phyloP scores from a whole-genome alignment of 1,140 invertebrate genomes.

The Conus betulinus region DNA sequence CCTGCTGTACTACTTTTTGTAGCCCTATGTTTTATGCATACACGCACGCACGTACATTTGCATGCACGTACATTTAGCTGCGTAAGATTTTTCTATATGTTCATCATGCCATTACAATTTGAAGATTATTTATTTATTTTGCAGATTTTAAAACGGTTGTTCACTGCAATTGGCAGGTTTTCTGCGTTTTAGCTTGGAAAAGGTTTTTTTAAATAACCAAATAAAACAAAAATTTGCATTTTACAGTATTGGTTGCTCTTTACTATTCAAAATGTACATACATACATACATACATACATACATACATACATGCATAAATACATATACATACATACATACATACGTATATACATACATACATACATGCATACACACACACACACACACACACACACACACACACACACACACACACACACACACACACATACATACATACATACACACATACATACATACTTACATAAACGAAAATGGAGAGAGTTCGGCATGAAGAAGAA shows the following conservation, averaged over 20 bases:
- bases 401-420: neutral
- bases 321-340: slow-evolving; percentile 21
- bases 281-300: neutral
- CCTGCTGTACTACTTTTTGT: no score
- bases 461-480: neutral
- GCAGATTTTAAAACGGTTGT: no score
- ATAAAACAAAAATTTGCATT: neutral
- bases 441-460: neutral
- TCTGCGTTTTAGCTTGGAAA: no score
- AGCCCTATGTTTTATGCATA: no score
- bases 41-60: no score
- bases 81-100: no score
- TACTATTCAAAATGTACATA: neutral
- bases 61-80: no score
- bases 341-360: neutral
- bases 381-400: neutral
- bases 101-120: no score
- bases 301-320: slow-evolving; percentile 20
- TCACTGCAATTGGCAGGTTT: no score
- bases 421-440: neutral
- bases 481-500: no score
- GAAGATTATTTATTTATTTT: no score
- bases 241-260: neutral
- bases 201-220: neutral
- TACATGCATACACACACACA: neutral